These are phyloP conservation scores for Manduca sexta DNA, from an alignment of 1,140 invertebrate species.

Conservation along the genomic window DNA sequence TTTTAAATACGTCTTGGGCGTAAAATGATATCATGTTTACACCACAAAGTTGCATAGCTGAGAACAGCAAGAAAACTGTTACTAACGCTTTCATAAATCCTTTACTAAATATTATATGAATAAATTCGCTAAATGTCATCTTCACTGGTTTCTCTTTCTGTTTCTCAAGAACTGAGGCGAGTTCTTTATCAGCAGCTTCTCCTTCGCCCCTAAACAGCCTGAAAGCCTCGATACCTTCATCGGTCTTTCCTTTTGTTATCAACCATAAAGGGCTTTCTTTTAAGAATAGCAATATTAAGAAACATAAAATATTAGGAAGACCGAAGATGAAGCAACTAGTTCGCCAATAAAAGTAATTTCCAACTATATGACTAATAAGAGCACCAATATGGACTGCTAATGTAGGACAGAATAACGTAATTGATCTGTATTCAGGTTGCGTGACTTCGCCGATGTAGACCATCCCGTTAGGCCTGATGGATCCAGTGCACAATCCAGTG, in stretches of 20 bases:
- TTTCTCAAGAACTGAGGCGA: constrained; percentile 25
- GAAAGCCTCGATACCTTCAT: constrained; percentile 29
- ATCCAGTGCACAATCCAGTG: constrained; percentile 11
- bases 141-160: constrained; percentile 18
- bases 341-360: constrained; percentile 46
- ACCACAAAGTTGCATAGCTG: constrained; percentile 34
- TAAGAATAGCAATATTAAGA: constrained; percentile 21
- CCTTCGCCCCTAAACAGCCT: constrained; percentile 28
- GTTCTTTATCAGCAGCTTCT: constrained; percentile 25
- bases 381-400: constrained; percentile 8
- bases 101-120: constrained; percentile 17
- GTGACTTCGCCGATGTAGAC: constrained; percentile 16
- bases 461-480: constrained; percentile 5
- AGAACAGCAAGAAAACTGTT: constrained; percentile 18
- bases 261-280: constrained; percentile 48
- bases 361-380: constrained; percentile 7
- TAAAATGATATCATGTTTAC: constrained; percentile 38
- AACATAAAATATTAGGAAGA: constrained; percentile 16
- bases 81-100: constrained; percentile 27
- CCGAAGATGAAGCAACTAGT: constrained; percentile 24
- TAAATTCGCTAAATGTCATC: constrained; percentile 17
- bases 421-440: constrained; percentile 13
- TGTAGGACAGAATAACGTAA: constrained; percentile 2
- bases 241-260: constrained; percentile 30
- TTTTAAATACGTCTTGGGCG: constrained; percentile 34